Conservation (phyloP, 2,888 invertebrate species). For the Sesamia inferens region DNA sequence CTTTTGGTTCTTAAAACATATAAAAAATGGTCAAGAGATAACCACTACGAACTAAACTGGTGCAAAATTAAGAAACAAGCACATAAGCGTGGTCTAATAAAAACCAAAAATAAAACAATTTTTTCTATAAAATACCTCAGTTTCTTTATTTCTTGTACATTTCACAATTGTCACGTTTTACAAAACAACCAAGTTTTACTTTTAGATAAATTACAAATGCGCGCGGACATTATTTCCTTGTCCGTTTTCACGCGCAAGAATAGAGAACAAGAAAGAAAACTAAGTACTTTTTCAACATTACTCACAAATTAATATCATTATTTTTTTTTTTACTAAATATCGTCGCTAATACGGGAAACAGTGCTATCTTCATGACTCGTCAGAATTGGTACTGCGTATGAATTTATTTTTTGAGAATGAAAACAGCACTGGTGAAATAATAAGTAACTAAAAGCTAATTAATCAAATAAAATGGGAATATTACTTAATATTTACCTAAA, state of each 20-base stretch:
- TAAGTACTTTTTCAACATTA: constrained; percentile 64
- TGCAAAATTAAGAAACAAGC: constrained; percentile 84
- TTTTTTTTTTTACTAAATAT: constrained; percentile 72
- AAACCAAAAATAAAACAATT: constrained; percentile 83
- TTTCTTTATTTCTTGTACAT: constrained; percentile 87
- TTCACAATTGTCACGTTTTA: constrained; percentile 84
- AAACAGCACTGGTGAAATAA: constrained; percentile 78
- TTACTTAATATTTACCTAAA: constrained; percentile 85
- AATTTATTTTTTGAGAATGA: constrained; percentile 65
- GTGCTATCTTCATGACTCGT: constrained; percentile 77
- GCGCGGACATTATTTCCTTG: constrained; percentile 35
- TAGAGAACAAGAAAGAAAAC: constrained; percentile 64
- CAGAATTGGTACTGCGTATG: constrained; percentile 49
- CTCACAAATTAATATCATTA: constrained; percentile 78
- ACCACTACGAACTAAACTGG: constrained; percentile 71
- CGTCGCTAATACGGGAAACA: constrained; percentile 73
- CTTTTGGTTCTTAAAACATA: constrained; percentile 82
- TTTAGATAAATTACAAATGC: constrained; percentile 51
- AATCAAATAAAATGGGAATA: constrained; percentile 86
- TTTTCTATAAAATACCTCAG: constrained; percentile 82
- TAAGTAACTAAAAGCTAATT: constrained; percentile 79
- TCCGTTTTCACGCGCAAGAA: constrained; percentile 48
- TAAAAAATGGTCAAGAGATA: constrained; percentile 71
- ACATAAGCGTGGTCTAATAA: constrained; percentile 78
- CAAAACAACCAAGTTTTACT: constrained; percentile 76